Percentiles rank a stretch among this genome's conserved stretches.
Evolutionary conservation across 2,797 vertebrate genomes (phyloP).

Genomic region (Trichosurus vulpecula): DNA sequence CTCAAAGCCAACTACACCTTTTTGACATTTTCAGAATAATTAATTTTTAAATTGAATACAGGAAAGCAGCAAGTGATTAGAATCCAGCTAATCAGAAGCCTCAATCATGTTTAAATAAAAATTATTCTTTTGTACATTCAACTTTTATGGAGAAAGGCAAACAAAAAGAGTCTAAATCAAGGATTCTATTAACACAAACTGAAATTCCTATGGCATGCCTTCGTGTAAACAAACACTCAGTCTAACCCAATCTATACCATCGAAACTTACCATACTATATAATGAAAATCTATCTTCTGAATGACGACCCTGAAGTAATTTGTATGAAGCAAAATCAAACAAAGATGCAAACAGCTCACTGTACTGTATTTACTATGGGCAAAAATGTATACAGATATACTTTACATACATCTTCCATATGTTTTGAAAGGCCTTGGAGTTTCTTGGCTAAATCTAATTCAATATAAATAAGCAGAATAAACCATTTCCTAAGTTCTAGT

Average conservation of each 20-base stretch:
- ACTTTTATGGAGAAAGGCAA: constrained; percentile 25
- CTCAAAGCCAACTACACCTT: constrained; percentile 44
- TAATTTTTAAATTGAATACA: constrained; percentile 24
- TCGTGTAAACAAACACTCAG: not conserved
- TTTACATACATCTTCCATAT: constrained; percentile 35
- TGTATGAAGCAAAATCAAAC: constrained; percentile 2
- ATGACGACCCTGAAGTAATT: not conserved
- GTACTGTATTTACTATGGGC: not conserved
- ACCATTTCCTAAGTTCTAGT: not conserved
- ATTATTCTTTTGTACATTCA: not conserved
- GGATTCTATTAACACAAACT: constrained; percentile 19
- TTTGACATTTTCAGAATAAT: constrained; percentile 57
- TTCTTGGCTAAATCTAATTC: constrained; percentile 4
- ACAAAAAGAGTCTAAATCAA: not conserved
- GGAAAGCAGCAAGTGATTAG: constrained; percentile 32
- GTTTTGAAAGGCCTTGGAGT: not conserved
- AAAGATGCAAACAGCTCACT: constrained; percentile 33
- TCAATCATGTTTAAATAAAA: constrained; percentile 30
- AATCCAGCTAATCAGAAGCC: constrained; percentile 10
- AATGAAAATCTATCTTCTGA: not conserved
- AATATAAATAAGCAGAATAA: not conserved
- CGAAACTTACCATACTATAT: not conserved
- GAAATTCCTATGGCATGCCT: not conserved
- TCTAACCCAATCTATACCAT: not conserved
- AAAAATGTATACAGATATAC: not conserved